Base-by-base conservation (phyloP, 1,140 invertebrate species). In the Drosophila orosa region DNA sequence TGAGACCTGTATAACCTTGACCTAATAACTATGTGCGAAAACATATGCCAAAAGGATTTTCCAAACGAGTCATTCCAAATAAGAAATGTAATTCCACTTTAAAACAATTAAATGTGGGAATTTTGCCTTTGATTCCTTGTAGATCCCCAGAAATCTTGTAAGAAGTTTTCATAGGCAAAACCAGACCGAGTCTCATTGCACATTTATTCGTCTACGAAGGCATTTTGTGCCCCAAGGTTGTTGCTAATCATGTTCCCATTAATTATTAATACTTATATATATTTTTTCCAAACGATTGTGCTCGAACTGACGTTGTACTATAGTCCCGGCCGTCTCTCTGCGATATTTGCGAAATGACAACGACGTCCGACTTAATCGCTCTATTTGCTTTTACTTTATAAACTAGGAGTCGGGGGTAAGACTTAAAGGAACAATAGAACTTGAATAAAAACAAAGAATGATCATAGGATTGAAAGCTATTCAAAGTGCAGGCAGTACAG, bases 221-320 rank as follows among this genome's bases (percentile, higher is more conserved):
- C 54, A 52, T 55, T 54, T 40, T 22, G 54, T 60, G 37, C 69
- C 35, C 63, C 82, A 82, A 87, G 84, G 83, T 83, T 87, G 62
- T 69, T 66, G 73, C 65, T 87, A 79, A 79, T 86, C 83, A 73
- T 68, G 84, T 55, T 56, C 83, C 56, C 83, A 83, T 83, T 87
- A 59, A 77, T 68, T 76, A 73, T 87, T 47, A 73, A 76, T 82
- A 76, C 66, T 60, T 61, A 59, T 74, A 56, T 24, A 13, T 35
- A 39, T 62, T 55, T 47, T 63, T 73, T 66, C 24, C 24, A 22
- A 68, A 56, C 31, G 65, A 82, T 75, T 75, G 65, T 74, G 60
- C 44, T 31, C 27, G 29, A 24, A 50, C 58, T 77, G 63, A 22
- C 60, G 65, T 86, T 86, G 60, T 75, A 29, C 37, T 75, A 40